These are phyloP conservation scores for Nerophis ophidion DNA, from an alignment of 2,113 vertebrate genomes.

Conservation along the genomic window DNA sequence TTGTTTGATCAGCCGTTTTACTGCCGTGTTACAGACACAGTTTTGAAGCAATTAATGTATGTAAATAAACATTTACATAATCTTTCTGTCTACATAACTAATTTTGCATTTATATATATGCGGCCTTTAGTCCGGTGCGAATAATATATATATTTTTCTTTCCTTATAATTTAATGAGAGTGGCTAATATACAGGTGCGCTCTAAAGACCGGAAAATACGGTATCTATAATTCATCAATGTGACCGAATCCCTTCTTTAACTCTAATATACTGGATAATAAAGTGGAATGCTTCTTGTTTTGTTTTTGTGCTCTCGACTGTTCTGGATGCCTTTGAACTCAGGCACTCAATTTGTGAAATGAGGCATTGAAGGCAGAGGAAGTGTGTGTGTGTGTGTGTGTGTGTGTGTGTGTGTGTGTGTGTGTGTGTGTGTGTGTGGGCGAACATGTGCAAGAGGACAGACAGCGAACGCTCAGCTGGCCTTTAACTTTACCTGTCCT, in stretches of 20 bases:
- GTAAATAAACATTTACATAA: too few species aligned
- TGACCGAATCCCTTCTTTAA: background rate
- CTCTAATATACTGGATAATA: background rate
- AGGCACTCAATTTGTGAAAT: slow-evolving; percentile 15
- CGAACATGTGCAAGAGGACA: slow-evolving; percentile 18
- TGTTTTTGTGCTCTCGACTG: background rate
- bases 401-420: background rate
- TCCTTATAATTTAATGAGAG: too few species aligned
- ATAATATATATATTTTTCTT: too few species aligned
- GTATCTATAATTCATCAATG: background rate
- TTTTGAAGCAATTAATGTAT: too few species aligned
- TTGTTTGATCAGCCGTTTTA: too few species aligned
- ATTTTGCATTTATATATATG: too few species aligned
- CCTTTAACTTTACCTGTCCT: too few species aligned
- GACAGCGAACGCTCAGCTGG: background rate
- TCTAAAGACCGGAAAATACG: too few species aligned
- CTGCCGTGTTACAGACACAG: too few species aligned
- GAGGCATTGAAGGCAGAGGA: slow-evolving; percentile 1
- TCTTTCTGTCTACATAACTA: too few species aligned
- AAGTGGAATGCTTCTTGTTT: background rate
- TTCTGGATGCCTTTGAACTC: background rate
- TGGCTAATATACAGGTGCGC: too few species aligned
- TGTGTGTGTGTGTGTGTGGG: background rate
- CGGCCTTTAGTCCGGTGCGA: too few species aligned
- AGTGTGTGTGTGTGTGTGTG: background rate